These are phyloP conservation scores for Acanthurus leucopareius DNA, from an alignment of 2,797 vertebrate genomes.

Conservation along the genomic window DNA sequence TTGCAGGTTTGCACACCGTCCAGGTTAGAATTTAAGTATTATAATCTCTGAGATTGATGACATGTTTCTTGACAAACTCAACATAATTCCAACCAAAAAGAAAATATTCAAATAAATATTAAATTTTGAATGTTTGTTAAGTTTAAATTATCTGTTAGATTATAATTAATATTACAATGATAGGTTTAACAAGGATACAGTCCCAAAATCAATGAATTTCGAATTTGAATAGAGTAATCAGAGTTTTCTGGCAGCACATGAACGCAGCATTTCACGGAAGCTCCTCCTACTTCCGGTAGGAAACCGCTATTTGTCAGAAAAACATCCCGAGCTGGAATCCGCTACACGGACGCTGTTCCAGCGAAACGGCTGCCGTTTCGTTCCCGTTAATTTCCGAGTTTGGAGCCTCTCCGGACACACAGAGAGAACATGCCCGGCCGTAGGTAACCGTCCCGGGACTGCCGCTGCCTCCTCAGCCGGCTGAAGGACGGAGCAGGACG, in stretches of 20 bases:
- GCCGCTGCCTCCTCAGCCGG: conserved; percentile 49
- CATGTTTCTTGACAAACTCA: too few species aligned
- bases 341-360: not conserved
- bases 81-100: too few species aligned
- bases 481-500: conserved; percentile 51
- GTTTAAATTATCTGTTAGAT: too few species aligned
- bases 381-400: not conserved
- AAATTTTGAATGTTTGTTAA: too few species aligned
- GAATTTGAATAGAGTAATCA: too few species aligned
- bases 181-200: not conserved
- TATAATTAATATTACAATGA: too few species aligned
- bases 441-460: conserved; percentile 60
- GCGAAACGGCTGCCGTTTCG: accelerated
- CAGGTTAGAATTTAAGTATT: too few species aligned
- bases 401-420: conserved; percentile 4
- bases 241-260: not conserved
- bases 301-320: conserved; percentile 75
- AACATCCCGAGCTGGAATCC: conserved; percentile 34
- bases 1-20: too few species aligned
- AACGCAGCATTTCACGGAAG: conserved; percentile 37
- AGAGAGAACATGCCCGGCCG: conserved; percentile 54
- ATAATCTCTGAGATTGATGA: too few species aligned
- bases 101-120: not conserved
- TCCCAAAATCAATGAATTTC: too few species aligned
- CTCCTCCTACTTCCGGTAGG: conserved; percentile 67